Conservation (phyloP, 2,797 vertebrate species). For the Sylvilagus floridanus region DNA sequence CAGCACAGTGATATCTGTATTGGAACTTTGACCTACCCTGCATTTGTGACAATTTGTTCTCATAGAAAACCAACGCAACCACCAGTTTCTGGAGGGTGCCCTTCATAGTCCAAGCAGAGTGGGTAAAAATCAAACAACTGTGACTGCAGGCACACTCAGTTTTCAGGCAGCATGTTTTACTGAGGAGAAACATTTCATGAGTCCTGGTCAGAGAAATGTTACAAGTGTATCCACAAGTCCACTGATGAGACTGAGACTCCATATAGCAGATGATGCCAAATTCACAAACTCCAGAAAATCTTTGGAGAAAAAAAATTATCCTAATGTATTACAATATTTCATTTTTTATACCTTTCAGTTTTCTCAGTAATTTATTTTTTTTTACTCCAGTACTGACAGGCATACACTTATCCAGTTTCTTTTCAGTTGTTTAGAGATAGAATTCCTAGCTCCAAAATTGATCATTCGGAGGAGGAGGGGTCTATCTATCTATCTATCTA, state of each 20-base stretch:
- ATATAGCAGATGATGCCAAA: not conserved
- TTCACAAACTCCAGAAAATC: not conserved
- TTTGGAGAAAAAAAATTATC: conserved; percentile 39
- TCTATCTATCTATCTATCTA: not conserved
- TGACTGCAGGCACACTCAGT: not conserved
- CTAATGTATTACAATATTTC: not conserved
- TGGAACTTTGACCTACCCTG: not conserved
- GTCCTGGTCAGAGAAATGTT: not conserved
- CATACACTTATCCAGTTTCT: not conserved
- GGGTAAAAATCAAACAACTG: not conserved
- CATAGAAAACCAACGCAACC: not conserved
- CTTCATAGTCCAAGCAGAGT: not conserved
- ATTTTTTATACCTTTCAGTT: conserved; percentile 10
- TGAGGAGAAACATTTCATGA: not conserved
- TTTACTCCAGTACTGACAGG: not conserved
- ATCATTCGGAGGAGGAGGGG: not conserved
- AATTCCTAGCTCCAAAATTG: not conserved
- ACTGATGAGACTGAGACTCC: accelerated
- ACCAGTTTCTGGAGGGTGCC: not conserved
- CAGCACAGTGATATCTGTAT: not conserved
- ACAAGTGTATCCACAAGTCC: conserved; percentile 3
- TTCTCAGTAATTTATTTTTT: not conserved
- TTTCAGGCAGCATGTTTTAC: not conserved
- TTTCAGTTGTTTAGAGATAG: not conserved
- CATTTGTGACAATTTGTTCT: not conserved